Conservation (phyloP, 2,113 vertebrate species). For the Bubo bubo region DNA sequence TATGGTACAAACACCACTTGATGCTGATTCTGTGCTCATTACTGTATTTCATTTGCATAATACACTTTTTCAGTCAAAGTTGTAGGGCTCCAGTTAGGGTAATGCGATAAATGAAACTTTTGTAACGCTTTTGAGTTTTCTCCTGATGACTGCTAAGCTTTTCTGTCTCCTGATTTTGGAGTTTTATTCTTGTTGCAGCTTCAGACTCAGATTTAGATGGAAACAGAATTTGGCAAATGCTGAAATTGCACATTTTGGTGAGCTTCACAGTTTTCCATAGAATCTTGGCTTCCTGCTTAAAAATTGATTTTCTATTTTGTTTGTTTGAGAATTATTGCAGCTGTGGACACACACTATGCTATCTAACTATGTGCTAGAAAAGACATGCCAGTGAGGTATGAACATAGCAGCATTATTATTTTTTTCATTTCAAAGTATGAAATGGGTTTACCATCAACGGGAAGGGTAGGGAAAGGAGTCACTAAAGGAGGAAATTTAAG, state of each 20-base stretch:
- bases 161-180: background rate
- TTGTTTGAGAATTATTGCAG: background rate
- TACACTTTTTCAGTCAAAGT: background rate
- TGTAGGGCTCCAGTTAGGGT: background rate
- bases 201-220: background rate
- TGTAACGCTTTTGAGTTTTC: background rate
- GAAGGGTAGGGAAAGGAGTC: background rate
- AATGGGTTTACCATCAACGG: background rate
- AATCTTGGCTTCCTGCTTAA: background rate
- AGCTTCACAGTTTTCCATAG: background rate
- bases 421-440: background rate
- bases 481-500: background rate
- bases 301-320: background rate
- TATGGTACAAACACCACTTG: background rate
- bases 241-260: background rate
- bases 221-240: background rate
- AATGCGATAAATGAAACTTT: background rate
- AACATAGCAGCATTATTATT: background rate
- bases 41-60: background rate
- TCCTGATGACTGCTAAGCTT: background rate
- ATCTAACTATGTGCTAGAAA: background rate
- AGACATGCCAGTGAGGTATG: background rate
- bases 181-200: background rate
- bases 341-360: background rate
- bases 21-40: background rate